phyloP scores from a whole-genome alignment of 2,113 vertebrate genomes.

The Rissa tridactyla region DNA sequence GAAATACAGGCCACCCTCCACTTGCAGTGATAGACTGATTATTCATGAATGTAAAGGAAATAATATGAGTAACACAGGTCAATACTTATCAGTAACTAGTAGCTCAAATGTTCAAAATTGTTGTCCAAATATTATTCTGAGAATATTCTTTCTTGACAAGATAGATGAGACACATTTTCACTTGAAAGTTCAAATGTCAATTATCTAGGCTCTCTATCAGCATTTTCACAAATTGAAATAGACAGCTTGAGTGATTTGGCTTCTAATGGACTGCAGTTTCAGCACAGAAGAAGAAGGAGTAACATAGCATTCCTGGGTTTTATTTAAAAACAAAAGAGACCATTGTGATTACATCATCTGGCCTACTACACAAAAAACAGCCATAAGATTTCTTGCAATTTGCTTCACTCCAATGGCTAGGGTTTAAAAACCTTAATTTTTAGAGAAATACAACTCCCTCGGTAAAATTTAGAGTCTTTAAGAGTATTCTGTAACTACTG shows the following conservation, averaged over 20 bases:
- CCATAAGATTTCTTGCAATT: not conserved
- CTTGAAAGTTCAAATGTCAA: not conserved
- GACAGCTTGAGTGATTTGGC: not conserved
- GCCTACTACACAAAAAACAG: not conserved
- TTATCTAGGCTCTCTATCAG: not conserved
- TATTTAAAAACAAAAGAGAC: not conserved
- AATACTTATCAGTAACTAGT: not conserved
- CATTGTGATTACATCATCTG: not conserved
- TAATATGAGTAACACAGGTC: not conserved
- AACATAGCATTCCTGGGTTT: not conserved
- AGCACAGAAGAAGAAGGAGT: not conserved
- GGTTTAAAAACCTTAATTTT: not conserved
- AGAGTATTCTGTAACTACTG: not conserved
- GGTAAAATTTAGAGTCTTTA: not conserved
- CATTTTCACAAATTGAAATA: not conserved
- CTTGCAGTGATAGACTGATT: not conserved
- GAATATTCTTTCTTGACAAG: not conserved
- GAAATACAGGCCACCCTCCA: not conserved
- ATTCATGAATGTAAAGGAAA: not conserved
- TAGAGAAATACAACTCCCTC: not conserved
- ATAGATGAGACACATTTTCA: not conserved
- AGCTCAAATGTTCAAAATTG: not conserved
- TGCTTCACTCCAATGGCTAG: not conserved
- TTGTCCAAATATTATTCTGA: not conserved
- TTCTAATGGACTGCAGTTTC: not conserved